phyloP scores from a whole-genome alignment of 2,113 vertebrate genomes.

The Anoplopoma fimbria region DNA sequence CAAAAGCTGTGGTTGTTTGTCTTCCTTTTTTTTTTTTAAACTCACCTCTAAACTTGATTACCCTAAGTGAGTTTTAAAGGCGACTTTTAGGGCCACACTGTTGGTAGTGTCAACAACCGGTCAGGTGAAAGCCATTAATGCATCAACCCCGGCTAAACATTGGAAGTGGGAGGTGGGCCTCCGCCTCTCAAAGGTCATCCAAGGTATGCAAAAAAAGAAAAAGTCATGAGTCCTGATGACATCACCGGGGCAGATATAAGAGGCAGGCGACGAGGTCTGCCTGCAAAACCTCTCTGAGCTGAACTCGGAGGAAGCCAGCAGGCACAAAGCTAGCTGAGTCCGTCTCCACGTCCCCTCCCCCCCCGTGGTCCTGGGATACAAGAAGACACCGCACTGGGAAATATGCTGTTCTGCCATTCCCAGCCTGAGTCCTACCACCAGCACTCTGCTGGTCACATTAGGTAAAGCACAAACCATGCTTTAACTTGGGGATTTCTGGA shows the following conservation, averaged over 20 bases:
- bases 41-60: slow-evolving; percentile 17
- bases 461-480: slow-evolving; percentile 82
- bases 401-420: slow-evolving; percentile 93
- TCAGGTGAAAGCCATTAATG: slow-evolving; percentile 43
- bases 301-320: slow-evolving; percentile 27
- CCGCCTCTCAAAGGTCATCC: slow-evolving; percentile 64
- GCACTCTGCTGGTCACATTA: slow-evolving; percentile 88
- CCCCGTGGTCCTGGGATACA: slow-evolving; percentile 25
- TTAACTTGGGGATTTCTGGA: not conserved
- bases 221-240: slow-evolving; percentile 37
- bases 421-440: slow-evolving; percentile 94
- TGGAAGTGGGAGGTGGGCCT: slow-evolving; percentile 46
- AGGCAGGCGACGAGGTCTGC: not conserved
- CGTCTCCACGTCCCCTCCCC: slow-evolving; percentile 16
- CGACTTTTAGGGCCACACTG: slow-evolving; percentile 30
- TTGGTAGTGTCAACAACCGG: slow-evolving; percentile 46
- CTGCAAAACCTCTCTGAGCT: slow-evolving; percentile 33
- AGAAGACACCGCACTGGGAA: slow-evolving; percentile 48
- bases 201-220: slow-evolving; percentile 48
- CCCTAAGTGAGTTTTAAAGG: slow-evolving; percentile 22
- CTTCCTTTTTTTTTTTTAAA: slow-evolving; percentile 10
- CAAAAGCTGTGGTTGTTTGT: not conserved
- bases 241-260: slow-evolving; percentile 78
- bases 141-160: slow-evolving; percentile 32
- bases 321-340: slow-evolving; percentile 7